Evolutionary conservation across 2,797 vertebrate species (phyloP).

Genomic region (Champsocephalus esox): DNA sequence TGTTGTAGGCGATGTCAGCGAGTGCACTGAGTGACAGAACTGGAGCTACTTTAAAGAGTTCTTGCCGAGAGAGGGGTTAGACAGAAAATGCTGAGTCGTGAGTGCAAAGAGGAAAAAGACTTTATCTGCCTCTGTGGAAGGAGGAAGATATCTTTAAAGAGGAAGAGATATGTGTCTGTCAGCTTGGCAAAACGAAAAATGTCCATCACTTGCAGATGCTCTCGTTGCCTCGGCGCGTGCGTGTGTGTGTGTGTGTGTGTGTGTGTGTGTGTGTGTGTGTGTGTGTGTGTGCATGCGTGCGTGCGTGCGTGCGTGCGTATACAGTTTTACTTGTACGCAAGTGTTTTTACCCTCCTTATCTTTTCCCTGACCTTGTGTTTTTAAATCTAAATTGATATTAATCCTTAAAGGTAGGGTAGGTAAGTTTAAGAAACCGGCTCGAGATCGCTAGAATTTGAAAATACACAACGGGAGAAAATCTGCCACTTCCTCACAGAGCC

Average conservation of each 20-base stretch:
- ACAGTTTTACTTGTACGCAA: no score
- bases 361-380: no score
- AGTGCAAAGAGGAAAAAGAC: conserved; percentile 27
- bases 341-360: no score
- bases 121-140: conserved; percentile 48
- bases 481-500: no score
- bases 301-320: conserved; percentile 25
- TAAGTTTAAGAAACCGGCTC: no score
- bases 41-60: conserved; percentile 54
- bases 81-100: conserved; percentile 51
- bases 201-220: conserved; percentile 65
- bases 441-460: no score
- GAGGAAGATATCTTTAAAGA: conserved; percentile 44
- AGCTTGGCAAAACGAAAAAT: conserved; percentile 53
- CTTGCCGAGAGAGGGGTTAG: conserved; percentile 34
- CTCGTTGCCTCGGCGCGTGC: conserved; percentile 47
- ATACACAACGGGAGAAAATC: no score
- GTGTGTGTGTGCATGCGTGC: conserved; percentile 16
- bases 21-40: conserved; percentile 59
- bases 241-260: background rate
- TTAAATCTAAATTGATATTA: no score
- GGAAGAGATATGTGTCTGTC: conserved; percentile 40
- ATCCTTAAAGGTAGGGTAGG: no score
- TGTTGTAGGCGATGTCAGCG: conserved; percentile 22
- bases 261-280: background rate